Evolutionary conservation across 2,888 invertebrate species (phyloP).

Genomic region (Conistra vaccinii): DNA sequence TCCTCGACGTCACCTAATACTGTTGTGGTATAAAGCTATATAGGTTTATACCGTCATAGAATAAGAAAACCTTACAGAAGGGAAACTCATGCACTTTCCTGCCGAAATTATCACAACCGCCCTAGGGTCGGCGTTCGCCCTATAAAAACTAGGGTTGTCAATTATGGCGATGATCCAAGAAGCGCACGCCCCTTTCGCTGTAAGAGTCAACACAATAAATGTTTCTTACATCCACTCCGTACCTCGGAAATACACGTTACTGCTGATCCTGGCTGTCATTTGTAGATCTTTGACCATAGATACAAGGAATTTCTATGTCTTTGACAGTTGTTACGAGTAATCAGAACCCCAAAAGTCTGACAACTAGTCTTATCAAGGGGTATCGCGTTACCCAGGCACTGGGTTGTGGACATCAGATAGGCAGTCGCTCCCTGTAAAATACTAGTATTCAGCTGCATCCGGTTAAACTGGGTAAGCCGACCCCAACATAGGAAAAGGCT

Average conservation of each 20-base stretch:
- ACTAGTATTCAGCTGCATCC: not conserved
- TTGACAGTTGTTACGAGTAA: not conserved
- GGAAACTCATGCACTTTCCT: not conserved
- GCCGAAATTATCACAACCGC: not conserved
- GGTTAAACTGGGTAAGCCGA: not conserved
- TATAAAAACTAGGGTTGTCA: not conserved
- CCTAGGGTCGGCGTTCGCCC: not conserved
- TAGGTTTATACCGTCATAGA: constrained; percentile 24
- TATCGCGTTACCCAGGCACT: not conserved
- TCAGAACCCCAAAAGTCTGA: not conserved
- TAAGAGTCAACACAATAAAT: not conserved
- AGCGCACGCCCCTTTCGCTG: too few relatives aligned
- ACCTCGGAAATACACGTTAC: not conserved
- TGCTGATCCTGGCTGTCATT: not conserved
- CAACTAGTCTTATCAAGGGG: not conserved
- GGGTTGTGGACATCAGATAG: not conserved
- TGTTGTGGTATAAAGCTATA: constrained; percentile 55
- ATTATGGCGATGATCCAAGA: not conserved
- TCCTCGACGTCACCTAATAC: constrained; percentile 61
- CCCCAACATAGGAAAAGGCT: not conserved
- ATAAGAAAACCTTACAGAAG: constrained; percentile 16
- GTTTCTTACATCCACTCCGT: not conserved
- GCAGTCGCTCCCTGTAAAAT: not conserved
- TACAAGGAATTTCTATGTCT: too few relatives aligned
- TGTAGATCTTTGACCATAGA: too few relatives aligned